A percentile compares a stretch with the other conserved stretches of the same genome.
These are phyloP conservation scores for Heliangelus exortis DNA, from an alignment of 2,797 vertebrate species.

Conservation along the genomic window DNA sequence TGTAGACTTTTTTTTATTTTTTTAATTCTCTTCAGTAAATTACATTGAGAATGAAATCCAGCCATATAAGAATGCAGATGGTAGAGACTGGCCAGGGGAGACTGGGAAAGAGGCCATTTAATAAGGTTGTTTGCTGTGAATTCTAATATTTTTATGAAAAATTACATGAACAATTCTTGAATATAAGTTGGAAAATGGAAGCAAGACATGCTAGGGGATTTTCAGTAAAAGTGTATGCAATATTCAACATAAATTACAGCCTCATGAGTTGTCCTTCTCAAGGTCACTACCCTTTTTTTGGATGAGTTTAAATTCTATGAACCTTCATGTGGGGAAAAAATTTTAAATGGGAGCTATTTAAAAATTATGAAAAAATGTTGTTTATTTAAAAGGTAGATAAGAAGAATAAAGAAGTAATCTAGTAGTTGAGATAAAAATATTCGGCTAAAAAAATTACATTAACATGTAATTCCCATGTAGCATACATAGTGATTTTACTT, in stretches of 20 bases:
- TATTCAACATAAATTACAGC: neutral
- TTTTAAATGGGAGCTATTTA: neutral
- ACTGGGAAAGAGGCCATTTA: neutral
- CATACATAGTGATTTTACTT: neutral
- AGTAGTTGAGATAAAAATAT: neutral
- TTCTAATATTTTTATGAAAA: slow-evolving; percentile 27
- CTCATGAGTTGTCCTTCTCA: neutral
- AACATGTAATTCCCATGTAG: neutral
- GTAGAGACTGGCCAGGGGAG: neutral
- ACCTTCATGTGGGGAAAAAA: neutral
- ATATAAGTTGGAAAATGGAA: neutral
- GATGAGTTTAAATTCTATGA: neutral
- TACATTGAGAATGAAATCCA: neutral
- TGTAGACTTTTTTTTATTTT: neutral
- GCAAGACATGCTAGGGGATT: neutral
- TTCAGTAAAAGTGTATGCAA: neutral
- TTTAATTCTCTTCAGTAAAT: neutral
- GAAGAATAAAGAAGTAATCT: neutral
- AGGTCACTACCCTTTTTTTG: neutral
- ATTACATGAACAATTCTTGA: neutral
- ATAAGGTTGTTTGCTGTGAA: neutral
- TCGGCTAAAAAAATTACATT: neutral
- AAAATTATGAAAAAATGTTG: neutral
- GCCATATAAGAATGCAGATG: neutral
- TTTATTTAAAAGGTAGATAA: neutral